Conservation (phyloP, 2,888 invertebrate species). For the Calliphora vomitoria region DNA sequence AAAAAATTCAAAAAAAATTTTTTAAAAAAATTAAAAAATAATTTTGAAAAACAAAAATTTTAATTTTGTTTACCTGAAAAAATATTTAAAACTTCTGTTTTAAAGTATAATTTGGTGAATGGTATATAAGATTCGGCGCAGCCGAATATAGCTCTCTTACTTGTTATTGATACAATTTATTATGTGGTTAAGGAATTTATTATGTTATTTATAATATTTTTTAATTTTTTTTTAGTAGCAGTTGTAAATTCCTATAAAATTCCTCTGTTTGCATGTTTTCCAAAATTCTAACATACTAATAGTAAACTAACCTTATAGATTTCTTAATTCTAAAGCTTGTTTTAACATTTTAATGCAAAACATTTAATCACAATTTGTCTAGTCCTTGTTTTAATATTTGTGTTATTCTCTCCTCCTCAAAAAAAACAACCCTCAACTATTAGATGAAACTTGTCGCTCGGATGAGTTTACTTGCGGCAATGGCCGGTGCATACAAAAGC, state of each 20-base stretch:
- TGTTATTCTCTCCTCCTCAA: not conserved
- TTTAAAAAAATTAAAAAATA: too few relatives aligned
- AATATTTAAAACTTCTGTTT: too few relatives aligned
- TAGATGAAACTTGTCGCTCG: constrained; percentile 95
- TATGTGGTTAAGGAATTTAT: too few relatives aligned
- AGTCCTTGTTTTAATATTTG: not conserved
- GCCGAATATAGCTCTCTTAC: too few relatives aligned
- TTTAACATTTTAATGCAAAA: not conserved
- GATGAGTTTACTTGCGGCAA: constrained; percentile 97
- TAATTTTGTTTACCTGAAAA: too few relatives aligned
- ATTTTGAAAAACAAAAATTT: too few relatives aligned
- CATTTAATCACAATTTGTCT: not conserved
- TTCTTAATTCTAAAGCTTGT: not conserved
- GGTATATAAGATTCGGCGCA: too few relatives aligned
- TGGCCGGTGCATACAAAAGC: constrained; percentile 93
- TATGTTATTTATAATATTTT: not conserved
- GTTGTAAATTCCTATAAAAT: constrained; percentile 10
- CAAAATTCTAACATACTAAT: not conserved
- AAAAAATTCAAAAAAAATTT: too few relatives aligned
- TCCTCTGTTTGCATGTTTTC: not conserved
- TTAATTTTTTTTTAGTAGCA: not conserved
- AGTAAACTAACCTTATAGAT: not conserved
- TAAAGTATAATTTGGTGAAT: too few relatives aligned
- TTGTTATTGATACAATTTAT: too few relatives aligned
- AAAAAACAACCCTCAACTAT: not conserved